Conservation (phyloP, 37 sponge, comb jelly and placozoan species). For the Ianthella basta region DNA sequence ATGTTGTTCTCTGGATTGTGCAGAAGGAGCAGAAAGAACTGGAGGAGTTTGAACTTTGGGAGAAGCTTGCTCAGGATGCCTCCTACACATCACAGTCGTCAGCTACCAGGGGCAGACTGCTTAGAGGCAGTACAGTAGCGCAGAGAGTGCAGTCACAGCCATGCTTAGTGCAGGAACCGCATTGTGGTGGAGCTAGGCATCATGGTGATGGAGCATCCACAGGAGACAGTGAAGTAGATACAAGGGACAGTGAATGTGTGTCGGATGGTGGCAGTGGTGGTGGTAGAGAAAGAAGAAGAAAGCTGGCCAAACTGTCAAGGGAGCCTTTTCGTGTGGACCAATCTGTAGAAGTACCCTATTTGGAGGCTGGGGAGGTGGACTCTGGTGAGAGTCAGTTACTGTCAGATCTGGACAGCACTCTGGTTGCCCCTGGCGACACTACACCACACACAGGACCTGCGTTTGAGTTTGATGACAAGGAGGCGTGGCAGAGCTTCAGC, state of each 20-base stretch:
- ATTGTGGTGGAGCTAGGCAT: too few relatives aligned
- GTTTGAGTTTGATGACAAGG: slow-evolving; percentile 77
- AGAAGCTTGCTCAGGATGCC: slow-evolving; percentile 50
- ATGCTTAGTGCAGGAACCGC: too few relatives aligned
- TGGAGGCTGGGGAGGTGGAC: too few relatives aligned
- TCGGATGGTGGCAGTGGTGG: too few relatives aligned
- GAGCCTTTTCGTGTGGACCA: too few relatives aligned
- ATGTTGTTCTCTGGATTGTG: not conserved
- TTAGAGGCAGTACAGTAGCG: not conserved
- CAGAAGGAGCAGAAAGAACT: slow-evolving; percentile 78
- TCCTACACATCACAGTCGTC: slow-evolving; percentile 73
- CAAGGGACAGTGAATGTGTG: too few relatives aligned
- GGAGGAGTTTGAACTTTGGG: slow-evolving; percentile 83
- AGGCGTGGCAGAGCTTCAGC: slow-evolving; percentile 81
- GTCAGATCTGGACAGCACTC: slow-evolving; percentile 52
- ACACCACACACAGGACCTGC: slow-evolving; percentile 15
- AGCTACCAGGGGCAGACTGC: slow-evolving; percentile 22
- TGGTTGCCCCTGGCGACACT: slow-evolving; percentile 3
- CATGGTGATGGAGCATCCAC: too few relatives aligned
- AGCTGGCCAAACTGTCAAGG: too few relatives aligned
- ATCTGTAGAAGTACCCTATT: too few relatives aligned
- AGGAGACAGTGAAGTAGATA: too few relatives aligned
- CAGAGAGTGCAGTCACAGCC: not conserved
- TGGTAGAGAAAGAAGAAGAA: too few relatives aligned
- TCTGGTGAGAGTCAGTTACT: not conserved